phyloP scores from a whole-genome alignment of 2,888 invertebrate genomes.

The Mamestra brassicae region DNA sequence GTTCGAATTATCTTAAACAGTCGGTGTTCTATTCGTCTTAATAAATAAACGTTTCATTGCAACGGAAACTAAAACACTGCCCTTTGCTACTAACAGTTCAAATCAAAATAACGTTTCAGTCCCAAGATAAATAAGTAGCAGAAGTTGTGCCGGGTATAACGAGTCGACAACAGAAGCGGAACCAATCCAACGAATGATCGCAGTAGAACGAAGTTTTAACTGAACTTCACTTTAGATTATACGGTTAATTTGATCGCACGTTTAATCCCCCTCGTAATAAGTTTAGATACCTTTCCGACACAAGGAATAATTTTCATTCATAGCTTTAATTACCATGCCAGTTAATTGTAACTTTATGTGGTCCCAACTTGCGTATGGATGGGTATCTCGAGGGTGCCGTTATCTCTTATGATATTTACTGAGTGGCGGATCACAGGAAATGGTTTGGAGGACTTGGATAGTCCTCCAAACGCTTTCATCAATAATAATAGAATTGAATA shows the following conservation, averaged over 20 bases:
- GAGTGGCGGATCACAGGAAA: slow-evolving; percentile 21
- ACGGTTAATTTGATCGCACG: slow-evolving; percentile 71
- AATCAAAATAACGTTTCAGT: slow-evolving; percentile 21
- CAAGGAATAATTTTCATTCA: slow-evolving; percentile 57
- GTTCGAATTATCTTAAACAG: neutral
- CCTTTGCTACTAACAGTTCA: slow-evolving; percentile 5
- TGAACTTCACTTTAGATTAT: slow-evolving; percentile 71
- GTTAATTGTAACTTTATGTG: slow-evolving; percentile 54
- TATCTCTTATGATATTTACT: slow-evolving; percentile 49
- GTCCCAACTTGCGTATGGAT: slow-evolving; percentile 19
- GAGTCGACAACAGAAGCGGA: slow-evolving; percentile 60
- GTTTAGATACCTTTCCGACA: slow-evolving; percentile 59
- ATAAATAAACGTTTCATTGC: neutral
- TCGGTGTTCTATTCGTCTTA: neutral
- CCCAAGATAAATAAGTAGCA: slow-evolving; percentile 55
- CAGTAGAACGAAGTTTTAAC: slow-evolving; percentile 70
- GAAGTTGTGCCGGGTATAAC: slow-evolving; percentile 61
- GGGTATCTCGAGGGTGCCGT: slow-evolving; percentile 42
- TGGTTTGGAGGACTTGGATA: too few species aligned
- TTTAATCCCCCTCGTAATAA: slow-evolving; percentile 68
- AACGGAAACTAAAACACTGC: slow-evolving; percentile 4
- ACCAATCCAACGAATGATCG: slow-evolving; percentile 66
- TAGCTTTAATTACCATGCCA: slow-evolving; percentile 54
- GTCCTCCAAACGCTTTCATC: slow-evolving; percentile 14
- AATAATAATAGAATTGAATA: slow-evolving; percentile 46